A percentile compares a stretch with the other conserved stretches of the same genome.
phyloP scores from a whole-genome alignment of 2,113 vertebrate genomes.

The Lepisosteus oculatus region DNA sequence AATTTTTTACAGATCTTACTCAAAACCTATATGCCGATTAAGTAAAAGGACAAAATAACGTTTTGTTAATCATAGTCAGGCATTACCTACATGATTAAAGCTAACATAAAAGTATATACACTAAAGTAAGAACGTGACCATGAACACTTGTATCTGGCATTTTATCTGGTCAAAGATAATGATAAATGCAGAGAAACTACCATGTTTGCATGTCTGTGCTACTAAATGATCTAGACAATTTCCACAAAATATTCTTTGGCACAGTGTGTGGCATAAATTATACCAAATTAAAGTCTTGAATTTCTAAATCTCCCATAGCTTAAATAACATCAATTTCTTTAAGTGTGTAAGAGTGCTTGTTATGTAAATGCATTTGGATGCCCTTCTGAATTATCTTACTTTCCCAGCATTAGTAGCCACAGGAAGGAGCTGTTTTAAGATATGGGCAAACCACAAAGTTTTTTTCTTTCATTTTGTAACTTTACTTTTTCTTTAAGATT shows the following conservation, averaged over 20 bases:
- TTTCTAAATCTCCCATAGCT: not conserved
- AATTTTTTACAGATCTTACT: no score
- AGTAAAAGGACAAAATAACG: no score
- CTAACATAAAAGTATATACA: not conserved
- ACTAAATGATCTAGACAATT: slow-evolving; percentile 9
- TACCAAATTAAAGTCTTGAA: slow-evolving; percentile 3
- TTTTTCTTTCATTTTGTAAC: not conserved
- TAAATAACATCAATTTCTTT: not conserved
- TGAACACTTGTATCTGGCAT: not conserved
- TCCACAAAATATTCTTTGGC: not conserved
- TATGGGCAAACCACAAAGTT: not conserved
- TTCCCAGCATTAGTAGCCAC: not conserved
- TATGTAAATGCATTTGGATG: no score
- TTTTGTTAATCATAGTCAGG: no score
- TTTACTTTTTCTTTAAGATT: not conserved
- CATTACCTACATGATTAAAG: not conserved
- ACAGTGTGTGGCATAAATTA: slow-evolving; percentile 6
- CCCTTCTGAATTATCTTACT: not conserved
- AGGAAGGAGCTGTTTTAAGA: not conserved
- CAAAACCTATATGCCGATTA: no score
- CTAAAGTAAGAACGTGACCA: not conserved
- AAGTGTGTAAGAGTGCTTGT: not conserved
- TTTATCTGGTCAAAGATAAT: slow-evolving; percentile 15
- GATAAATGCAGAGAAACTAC: not conserved
- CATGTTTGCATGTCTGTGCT: not conserved